Evolutionary conservation across 2,888 invertebrate species (phyloP), one percentile per base, ranked within the genome.

Genomic region (Philonicus albiceps): DNA sequence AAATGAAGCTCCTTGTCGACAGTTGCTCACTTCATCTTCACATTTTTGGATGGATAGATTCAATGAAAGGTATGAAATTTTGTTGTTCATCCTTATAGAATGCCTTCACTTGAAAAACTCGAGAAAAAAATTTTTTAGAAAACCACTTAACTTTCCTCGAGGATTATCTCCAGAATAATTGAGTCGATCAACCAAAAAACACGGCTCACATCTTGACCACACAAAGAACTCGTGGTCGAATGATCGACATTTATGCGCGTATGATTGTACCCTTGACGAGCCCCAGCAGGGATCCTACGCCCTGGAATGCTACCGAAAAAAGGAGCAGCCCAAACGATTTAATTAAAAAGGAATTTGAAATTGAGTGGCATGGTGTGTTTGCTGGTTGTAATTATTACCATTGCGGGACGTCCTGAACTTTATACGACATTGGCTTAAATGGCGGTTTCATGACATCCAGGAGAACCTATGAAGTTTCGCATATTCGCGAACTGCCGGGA

Each of bases 111-210:
- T 6, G 7, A 19, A 64, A 0, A 64, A 19, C 19, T 19, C n/a
- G 34, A 81, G 31, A 31, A 34, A 64, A 55, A 81, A 81, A 81
- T 22, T 1, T 27, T 53, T 7, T 11, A 22, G 64, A 64, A 31
- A 55, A 64, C 81, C 81, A 81, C 81, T 81, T 81, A 81, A 81
- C 81, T 81, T 81, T 81, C 81, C 13, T 31, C 81, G 55, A 81
- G 81, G 81, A 81, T 81, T 81, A 81, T 55, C 81, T 81, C n/a
- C 7, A 8, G 22, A 81, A 81, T 81, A 81, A 81, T 81, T 81
- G 81, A 81, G 55, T 81, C 22, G 31, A 55, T 81, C 81, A 81
- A 55, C 81, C 81, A 64, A 81, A 81, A 81, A 81, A 43, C 64
- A 55, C n/a, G 19, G 27, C 30, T 81, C 64, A 6, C 49, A 64